phyloP scores from a whole-genome alignment of 2,888 invertebrate genomes.

The Nemoura dubitans region DNA sequence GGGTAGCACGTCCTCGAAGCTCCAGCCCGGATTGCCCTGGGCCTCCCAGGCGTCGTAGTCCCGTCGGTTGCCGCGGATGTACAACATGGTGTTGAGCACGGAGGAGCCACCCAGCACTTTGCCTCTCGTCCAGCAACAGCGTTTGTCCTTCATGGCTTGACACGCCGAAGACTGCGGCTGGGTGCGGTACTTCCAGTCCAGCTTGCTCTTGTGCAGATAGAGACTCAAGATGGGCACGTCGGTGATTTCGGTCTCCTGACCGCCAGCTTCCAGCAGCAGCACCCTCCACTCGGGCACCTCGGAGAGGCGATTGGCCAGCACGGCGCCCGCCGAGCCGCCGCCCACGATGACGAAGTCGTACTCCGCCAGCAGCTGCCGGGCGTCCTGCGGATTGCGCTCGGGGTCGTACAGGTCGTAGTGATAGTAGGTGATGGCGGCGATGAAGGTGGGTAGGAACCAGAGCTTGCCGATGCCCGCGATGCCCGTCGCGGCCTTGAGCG shows the following conservation, averaged over 20 bases:
- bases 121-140: slow-evolving; percentile 90
- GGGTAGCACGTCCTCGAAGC: slow-evolving; percentile 79
- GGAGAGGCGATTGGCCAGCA: slow-evolving; percentile 81
- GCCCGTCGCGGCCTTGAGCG: slow-evolving; percentile 76
- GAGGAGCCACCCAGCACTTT: slow-evolving; percentile 87
- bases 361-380: slow-evolving; percentile 58
- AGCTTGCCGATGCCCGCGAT: slow-evolving; percentile 74
- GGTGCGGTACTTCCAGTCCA: slow-evolving; percentile 87
- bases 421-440: slow-evolving; percentile 81
- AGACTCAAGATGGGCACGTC: slow-evolving; percentile 88
- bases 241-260: slow-evolving; percentile 86
- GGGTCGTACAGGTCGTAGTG: slow-evolving; percentile 88
- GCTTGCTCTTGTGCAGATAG: slow-evolving; percentile 87
- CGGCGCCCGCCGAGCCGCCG: slow-evolving; percentile 83
- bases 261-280: slow-evolving; percentile 83
- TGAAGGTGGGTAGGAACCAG: slow-evolving; percentile 76
- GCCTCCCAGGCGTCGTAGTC: slow-evolving; percentile 90
- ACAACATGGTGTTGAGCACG: slow-evolving; percentile 90
- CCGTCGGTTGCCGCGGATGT: slow-evolving; percentile 85
- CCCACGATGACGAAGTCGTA: slow-evolving; percentile 88
- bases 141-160: slow-evolving; percentile 84
- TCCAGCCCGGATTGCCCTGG: slow-evolving; percentile 89
- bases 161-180: slow-evolving; percentile 86
- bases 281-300: slow-evolving; percentile 83
- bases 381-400: slow-evolving; percentile 77